Evolutionary conservation across 1,140 invertebrate genomes (phyloP).

Genomic region (Drosophila ohnishii): DNA sequence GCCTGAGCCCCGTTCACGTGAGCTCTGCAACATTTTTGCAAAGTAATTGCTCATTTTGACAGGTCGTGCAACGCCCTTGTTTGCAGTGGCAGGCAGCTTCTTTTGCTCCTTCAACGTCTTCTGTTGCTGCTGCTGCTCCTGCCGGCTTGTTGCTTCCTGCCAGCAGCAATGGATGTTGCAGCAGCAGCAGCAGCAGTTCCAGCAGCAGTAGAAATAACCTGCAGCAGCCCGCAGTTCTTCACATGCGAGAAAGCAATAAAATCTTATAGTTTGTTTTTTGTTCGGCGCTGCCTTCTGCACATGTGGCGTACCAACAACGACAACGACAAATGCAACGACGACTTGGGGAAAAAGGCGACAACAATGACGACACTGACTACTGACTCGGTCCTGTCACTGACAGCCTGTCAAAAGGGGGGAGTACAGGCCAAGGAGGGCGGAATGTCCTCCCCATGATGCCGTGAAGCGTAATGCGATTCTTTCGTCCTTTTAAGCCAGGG

Average conservation of each 20-base stretch:
- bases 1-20: slow-evolving; percentile 58
- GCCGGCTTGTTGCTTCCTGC: slow-evolving; percentile 73
- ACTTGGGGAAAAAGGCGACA: slow-evolving; percentile 63
- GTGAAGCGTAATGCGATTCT: slow-evolving; percentile 49
- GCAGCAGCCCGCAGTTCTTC: slow-evolving; percentile 57
- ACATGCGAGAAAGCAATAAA: slow-evolving; percentile 78
- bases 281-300: slow-evolving; percentile 56
- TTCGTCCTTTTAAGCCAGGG: slow-evolving; percentile 17
- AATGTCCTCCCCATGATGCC: slow-evolving; percentile 64
- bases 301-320: slow-evolving; percentile 64
- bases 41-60: slow-evolving; percentile 82
- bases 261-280: slow-evolving; percentile 74
- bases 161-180: slow-evolving; percentile 43
- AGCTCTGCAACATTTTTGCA: slow-evolving; percentile 79
- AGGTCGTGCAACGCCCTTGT: slow-evolving; percentile 77
- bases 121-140: slow-evolving; percentile 22
- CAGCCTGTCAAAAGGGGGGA: slow-evolving; percentile 63
- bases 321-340: slow-evolving; percentile 34
- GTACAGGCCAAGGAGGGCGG: slow-evolving; percentile 11
- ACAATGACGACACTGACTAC: slow-evolving; percentile 77
- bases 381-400: slow-evolving; percentile 69
- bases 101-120: slow-evolving; percentile 10
- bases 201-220: slow-evolving; percentile 37
- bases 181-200: slow-evolving; percentile 16
- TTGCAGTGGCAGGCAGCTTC: slow-evolving; percentile 49